Evolutionary conservation across 2,797 vertebrate species (phyloP), one percentile per base, ranked within the genome.

Genomic region (Avahi laniger): DNA sequence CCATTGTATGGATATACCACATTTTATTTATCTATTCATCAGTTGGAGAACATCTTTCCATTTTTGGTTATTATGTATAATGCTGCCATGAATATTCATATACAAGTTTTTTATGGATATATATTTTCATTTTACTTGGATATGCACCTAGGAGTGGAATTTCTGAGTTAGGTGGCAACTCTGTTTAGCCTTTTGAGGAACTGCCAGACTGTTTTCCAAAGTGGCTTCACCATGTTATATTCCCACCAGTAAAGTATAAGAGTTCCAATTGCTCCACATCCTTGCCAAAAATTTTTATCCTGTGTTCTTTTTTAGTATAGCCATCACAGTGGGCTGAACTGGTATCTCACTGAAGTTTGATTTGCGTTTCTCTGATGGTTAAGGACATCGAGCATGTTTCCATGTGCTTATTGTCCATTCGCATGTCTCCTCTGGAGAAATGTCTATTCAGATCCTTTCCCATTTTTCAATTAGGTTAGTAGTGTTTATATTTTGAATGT

Each of bases 181-280:
- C 48, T 75, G n/a, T 26, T 79, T 59, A 90, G 67, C 9, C 18
- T 79, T 90, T 61, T 63, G 76, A 35, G 50, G 92, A 80, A 69
- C 70, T n/a, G 63, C 17, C 33, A 72, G 50, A 94, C 81, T 94
- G 10, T 65, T 95, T 85, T 43, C 89, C 50, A 33, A 80, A 90
- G 30, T 30, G 41, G 61, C 33, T 46, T 7, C 2, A n/a, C 65
- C 2, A 38, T 70, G 73, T 79, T 75, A 52, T 24, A 38, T 17
- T 52, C 18, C 70, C 14, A 91, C 41, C n/a, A 50, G 13, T 28
- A n/a, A 35, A 33, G 18, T 28, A n/a, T 2, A 46, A 50, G 26
- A 15, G 28, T 41, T 52, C 72, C 33, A 46, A 38, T 59, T 30
- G 52, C 65, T 10, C 33, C 26, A 46, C 5, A 30, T 38, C 57